phyloP scores from a whole-genome alignment of 2,113 vertebrate genomes.

The Syngnathus scovelli region DNA sequence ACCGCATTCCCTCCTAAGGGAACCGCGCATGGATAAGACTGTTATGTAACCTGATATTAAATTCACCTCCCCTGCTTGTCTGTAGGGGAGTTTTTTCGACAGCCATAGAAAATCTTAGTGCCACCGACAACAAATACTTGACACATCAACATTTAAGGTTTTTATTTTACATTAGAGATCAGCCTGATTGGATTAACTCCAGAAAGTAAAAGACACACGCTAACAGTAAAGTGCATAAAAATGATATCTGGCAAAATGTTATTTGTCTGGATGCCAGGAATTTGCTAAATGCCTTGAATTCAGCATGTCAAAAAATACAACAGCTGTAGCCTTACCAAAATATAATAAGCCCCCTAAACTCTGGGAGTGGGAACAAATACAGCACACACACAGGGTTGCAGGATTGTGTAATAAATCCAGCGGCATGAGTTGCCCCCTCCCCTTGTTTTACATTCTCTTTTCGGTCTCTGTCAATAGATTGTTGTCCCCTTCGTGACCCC shows the following conservation, averaged over 20 bases:
- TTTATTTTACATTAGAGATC: background rate
- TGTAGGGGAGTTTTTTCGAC: background rate
- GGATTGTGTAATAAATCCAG: constrained; percentile 32
- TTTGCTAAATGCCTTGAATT: constrained; percentile 35
- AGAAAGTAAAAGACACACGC: background rate
- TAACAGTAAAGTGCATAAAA: background rate
- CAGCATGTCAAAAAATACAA: background rate
- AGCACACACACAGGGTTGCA: background rate
- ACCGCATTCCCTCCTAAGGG: constrained; percentile 37
- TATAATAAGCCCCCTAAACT: constrained; percentile 20
- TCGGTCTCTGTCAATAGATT: constrained; percentile 40
- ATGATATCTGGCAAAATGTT: background rate
- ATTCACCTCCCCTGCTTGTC: constrained; percentile 21
- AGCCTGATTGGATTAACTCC: background rate
- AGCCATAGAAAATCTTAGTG: too few relatives aligned
- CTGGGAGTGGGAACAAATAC: background rate
- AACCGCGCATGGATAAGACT: constrained; percentile 32
- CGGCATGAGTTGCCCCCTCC: constrained; percentile 27
- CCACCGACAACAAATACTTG: background rate
- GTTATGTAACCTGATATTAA: constrained; percentile 47
- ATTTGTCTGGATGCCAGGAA: constrained; percentile 16
- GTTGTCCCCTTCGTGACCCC: constrained; percentile 37
- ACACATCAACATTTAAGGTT: background rate
- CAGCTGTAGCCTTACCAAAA: constrained; percentile 49
- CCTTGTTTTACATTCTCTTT: background rate